phyloP scores from a whole-genome alignment of 2,888 invertebrate species.

The Tryphoninae sp. region DNA sequence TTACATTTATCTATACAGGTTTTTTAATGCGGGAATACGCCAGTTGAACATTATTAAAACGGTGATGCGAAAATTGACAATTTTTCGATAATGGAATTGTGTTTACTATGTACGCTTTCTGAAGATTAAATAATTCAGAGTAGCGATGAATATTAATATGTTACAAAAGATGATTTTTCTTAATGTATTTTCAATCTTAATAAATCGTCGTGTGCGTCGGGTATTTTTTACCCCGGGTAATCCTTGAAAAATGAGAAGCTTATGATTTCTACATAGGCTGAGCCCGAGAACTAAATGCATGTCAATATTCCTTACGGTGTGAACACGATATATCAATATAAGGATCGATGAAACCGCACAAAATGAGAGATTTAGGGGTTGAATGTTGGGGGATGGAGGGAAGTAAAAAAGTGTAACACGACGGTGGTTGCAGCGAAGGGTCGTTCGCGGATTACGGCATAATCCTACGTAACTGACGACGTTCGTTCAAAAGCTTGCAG shows the following conservation, averaged over 20 bases:
- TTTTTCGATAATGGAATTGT: not conserved
- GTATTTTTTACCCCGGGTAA: not conserved
- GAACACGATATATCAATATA: conserved; percentile 69
- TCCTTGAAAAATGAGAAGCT: not conserved
- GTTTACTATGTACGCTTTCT: not conserved
- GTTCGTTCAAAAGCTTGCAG: conserved; percentile 77
- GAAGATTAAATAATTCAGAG: not conserved
- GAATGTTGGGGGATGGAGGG: not conserved
- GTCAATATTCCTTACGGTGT: conserved; percentile 41
- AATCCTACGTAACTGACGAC: conserved; percentile 78
- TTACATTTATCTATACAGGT: not conserved
- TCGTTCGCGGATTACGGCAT: conserved; percentile 74
- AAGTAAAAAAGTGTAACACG: conserved; percentile 9
- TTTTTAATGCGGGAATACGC: not conserved
- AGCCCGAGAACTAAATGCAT: conserved; percentile 1
- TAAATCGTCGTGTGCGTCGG: too few species aligned
- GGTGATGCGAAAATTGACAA: not conserved
- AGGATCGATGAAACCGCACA: conserved; percentile 70
- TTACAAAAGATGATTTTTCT: not conserved
- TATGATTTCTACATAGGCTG: not conserved
- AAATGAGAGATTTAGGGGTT: conserved; percentile 56
- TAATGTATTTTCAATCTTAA: not conserved
- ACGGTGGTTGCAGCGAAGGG: conserved; percentile 52
- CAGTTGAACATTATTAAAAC: not conserved
- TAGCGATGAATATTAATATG: not conserved